phyloP scores from a whole-genome alignment of 2,888 invertebrate genomes.

The Trimorus sp. region DNA sequence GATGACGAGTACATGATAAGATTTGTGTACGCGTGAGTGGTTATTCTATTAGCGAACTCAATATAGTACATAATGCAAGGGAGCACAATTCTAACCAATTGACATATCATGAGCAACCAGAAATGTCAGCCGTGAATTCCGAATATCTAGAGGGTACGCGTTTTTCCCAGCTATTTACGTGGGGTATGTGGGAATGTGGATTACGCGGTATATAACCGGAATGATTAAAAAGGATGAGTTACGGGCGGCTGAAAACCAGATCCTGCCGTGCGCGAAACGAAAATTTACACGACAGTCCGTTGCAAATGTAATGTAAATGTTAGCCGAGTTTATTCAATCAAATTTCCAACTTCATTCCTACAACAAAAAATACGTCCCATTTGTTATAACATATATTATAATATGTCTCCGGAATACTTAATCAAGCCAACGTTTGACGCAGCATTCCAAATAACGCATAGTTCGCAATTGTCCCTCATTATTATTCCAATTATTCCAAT shows the following conservation, averaged over 20 bases:
- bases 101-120: constrained; percentile 38
- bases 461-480: not conserved
- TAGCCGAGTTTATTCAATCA: not conserved
- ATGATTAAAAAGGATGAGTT: too few relatives aligned
- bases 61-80: constrained; percentile 42
- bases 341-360: not conserved
- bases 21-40: constrained; percentile 64
- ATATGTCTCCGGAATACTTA: too few relatives aligned
- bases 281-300: too few relatives aligned
- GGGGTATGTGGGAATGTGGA: too few relatives aligned
- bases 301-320: too few relatives aligned
- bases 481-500: constrained; percentile 1
- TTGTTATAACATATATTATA: too few relatives aligned
- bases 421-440: too few relatives aligned
- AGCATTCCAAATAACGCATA: not conserved
- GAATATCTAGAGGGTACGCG: too few relatives aligned
- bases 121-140: not conserved
- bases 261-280: not conserved
- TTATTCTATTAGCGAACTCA: constrained; percentile 64
- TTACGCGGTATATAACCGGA: too few relatives aligned
- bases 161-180: too few relatives aligned
- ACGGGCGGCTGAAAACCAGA: too few relatives aligned
- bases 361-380: too few relatives aligned
- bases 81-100: constrained; percentile 50
- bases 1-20: constrained; percentile 68